phyloP scores from a whole-genome alignment of 2,113 vertebrate genomes.

The Bufo bufo region DNA sequence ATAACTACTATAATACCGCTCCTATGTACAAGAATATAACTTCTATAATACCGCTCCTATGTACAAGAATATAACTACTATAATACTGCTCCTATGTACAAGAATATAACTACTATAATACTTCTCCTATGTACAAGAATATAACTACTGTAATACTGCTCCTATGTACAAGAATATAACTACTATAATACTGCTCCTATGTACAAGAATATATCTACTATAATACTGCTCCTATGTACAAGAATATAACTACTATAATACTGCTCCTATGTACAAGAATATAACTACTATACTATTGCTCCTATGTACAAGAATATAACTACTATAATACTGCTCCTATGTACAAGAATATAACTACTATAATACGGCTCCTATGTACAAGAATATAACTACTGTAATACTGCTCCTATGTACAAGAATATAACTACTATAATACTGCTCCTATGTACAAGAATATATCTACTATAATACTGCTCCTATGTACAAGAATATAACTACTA shows the following conservation, averaged over 20 bases:
- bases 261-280: background rate
- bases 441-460: background rate
- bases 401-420: too few species aligned
- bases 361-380: background rate
- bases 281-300: too few species aligned
- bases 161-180: background rate
- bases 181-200: too few species aligned
- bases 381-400: background rate
- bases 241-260: background rate
- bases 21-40: background rate
- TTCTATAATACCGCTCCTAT: background rate
- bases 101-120: background rate
- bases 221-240: background rate
- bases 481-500: background rate
- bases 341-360: background rate
- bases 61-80: too few species aligned
- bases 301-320: background rate
- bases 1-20: background rate
- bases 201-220: background rate
- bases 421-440: too few species aligned
- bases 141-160: background rate
- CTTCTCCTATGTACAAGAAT: background rate
- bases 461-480: too few species aligned
- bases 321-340: background rate
- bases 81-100: too few species aligned